A percentile compares a stretch with the other conserved stretches of the same genome.
These are phyloP conservation scores for Lumbricus terrestris DNA, from an alignment of 2,888 invertebrate genomes.

Conservation along the genomic window DNA sequence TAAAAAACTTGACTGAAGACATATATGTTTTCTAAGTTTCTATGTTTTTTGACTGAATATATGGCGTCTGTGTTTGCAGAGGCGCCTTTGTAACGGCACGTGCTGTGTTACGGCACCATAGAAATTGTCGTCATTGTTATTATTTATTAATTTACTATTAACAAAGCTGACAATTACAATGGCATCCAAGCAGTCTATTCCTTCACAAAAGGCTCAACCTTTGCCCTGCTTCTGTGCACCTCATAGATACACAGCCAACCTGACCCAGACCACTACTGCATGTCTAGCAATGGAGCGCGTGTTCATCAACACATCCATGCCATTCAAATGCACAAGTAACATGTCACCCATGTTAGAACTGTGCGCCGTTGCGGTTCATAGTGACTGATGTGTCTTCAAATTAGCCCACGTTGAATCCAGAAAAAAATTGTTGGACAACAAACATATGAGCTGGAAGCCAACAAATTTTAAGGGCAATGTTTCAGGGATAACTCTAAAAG, in stretches of 20 bases:
- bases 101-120: too few relatives aligned
- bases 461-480: neutral
- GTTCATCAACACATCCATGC: neutral
- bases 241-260: neutral
- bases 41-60: too few relatives aligned
- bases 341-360: too few relatives aligned
- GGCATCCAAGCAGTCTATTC: neutral
- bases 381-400: neutral
- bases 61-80: too few relatives aligned
- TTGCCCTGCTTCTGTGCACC: neutral
- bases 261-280: neutral
- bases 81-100: too few relatives aligned
- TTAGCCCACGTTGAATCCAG: neutral
- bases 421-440: neutral
- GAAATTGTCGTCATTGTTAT: too few relatives aligned
- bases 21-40: too few relatives aligned
- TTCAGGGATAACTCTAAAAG: neutral
- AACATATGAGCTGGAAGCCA: neutral
- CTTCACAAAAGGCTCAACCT: neutral
- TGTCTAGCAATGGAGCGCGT: neutral
- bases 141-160: too few relatives aligned
- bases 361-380: too few relatives aligned
- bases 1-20: too few relatives aligned
- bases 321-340: neutral
- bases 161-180: neutral